A percentile compares a stretch with the other conserved stretches of the same genome.
Conservation (phyloP, 2,113 vertebrate species). For the Mus spicilegus region DNA sequence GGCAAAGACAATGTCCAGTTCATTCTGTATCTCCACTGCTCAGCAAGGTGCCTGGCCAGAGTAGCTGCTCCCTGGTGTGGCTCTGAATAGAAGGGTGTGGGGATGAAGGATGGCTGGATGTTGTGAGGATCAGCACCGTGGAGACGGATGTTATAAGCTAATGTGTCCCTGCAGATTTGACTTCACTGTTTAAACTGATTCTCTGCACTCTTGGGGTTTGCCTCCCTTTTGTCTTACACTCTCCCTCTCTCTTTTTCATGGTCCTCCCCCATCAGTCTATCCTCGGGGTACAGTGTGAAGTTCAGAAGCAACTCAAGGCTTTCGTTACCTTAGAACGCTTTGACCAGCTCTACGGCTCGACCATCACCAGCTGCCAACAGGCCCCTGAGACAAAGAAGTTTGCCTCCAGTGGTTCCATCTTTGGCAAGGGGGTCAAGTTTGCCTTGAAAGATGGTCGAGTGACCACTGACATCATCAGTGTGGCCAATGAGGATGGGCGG, state of each 20-base stretch:
- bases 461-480: slow-evolving; percentile 95
- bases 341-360: slow-evolving; percentile 93
- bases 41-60: background rate
- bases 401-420: slow-evolving; percentile 93
- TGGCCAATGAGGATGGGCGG: slow-evolving; percentile 96
- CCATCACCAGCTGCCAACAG: slow-evolving; percentile 92
- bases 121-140: background rate
- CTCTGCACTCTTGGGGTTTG: background rate
- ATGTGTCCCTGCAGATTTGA: background rate
- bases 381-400: slow-evolving; percentile 90
- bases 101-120: background rate
- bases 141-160: background rate
- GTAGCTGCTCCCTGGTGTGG: background rate
- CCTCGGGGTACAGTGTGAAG: slow-evolving; percentile 97
- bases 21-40: background rate
- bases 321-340: slow-evolving; percentile 97
- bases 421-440: slow-evolving; percentile 96
- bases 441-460: slow-evolving; percentile 94
- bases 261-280: slow-evolving; percentile 89
- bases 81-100: background rate
- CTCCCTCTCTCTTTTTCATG: slow-evolving; percentile 2
- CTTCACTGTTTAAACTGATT: background rate
- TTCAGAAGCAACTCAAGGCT: slow-evolving; percentile 97
- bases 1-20: background rate
- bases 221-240: background rate